A percentile compares a stretch with the other conserved stretches of the same genome.
Conservation (phyloP, 2,888 invertebrate species). For the Coremacera marginata region DNA sequence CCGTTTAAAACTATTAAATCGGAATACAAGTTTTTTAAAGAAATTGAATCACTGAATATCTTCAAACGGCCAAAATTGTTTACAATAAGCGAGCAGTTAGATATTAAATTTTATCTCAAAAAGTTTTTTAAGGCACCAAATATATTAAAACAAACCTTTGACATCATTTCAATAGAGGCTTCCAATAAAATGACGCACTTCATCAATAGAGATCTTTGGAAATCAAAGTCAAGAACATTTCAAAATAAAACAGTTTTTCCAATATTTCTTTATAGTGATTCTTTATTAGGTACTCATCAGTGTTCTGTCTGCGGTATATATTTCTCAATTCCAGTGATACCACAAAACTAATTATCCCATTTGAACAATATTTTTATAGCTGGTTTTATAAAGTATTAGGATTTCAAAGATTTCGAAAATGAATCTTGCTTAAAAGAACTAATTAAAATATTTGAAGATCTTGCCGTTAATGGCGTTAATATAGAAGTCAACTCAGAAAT, state of each 20-base stretch:
- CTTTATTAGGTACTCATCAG: no score
- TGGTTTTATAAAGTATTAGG: slow-evolving; percentile 39
- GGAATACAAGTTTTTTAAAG: no score
- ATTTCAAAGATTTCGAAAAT: no score
- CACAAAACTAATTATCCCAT: slow-evolving; percentile 36
- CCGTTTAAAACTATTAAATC: no score
- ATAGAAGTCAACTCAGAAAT: slow-evolving; percentile 11
- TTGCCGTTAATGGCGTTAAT: slow-evolving; percentile 33
- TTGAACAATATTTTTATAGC: slow-evolving; percentile 39
- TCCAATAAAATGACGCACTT: slow-evolving; percentile 35
- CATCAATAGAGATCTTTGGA: slow-evolving; percentile 41
- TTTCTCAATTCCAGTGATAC: slow-evolving; percentile 44
- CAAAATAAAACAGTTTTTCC: slow-evolving; percentile 37
- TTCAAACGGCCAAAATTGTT: no score
- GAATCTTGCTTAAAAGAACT: slow-evolving; percentile 8
- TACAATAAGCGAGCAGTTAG: no score
- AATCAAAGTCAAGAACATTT: slow-evolving; percentile 29
- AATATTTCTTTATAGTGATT: no score
- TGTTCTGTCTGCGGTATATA: no score
- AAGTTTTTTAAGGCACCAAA: no score
- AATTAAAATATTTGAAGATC: slow-evolving; percentile 29
- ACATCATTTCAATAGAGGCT: slow-evolving; percentile 37
- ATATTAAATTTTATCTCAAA: no score
- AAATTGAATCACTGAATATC: no score
- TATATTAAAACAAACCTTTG: slow-evolving; percentile 33